Percentiles rank a stretch among this genome's conserved stretches.
phyloP scores from a whole-genome alignment of 2,797 vertebrate species.

The Petrocephalus schoutedeni region DNA sequence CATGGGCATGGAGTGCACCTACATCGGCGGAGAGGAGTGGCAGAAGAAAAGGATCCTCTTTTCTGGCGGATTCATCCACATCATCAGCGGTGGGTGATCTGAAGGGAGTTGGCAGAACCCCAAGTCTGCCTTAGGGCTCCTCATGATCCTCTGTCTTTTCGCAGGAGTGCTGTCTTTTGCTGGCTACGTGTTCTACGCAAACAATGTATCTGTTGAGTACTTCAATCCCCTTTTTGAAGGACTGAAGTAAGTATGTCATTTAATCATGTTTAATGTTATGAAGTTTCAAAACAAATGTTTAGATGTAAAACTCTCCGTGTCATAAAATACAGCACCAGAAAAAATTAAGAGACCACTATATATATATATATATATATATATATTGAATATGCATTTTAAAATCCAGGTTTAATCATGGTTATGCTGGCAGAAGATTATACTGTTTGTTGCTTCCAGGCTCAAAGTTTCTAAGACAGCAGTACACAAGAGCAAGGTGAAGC shows the following conservation, averaged over 20 bases:
- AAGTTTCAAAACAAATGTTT: background rate
- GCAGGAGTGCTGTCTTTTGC: conserved; percentile 55
- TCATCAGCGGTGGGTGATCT: conserved; percentile 54
- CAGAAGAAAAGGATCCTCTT: conserved; percentile 62
- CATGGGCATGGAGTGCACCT: conserved; percentile 73
- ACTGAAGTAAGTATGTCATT: conserved; percentile 50
- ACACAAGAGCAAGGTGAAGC: too few species aligned
- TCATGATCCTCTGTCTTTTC: background rate
- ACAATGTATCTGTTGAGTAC: conserved; percentile 58
- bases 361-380: too few species aligned
- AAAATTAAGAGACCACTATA: too few species aligned
- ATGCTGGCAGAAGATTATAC: too few species aligned
- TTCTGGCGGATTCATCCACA: conserved; percentile 58
- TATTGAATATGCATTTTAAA: too few species aligned
- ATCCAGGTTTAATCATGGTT: too few species aligned
- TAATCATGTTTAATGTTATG: background rate
- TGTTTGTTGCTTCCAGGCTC: too few species aligned
- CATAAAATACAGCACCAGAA: background rate
- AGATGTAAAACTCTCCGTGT: background rate
- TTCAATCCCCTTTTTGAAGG: conserved; percentile 49
- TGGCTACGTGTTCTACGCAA: conserved; percentile 63
- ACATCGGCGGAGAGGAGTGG: conserved; percentile 63
- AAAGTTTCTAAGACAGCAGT: too few species aligned
- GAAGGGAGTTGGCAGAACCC: background rate
- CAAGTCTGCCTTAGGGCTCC: background rate